Base-by-base conservation (phyloP, 2,113 vertebrate genomes). In the Sialia sialis region DNA sequence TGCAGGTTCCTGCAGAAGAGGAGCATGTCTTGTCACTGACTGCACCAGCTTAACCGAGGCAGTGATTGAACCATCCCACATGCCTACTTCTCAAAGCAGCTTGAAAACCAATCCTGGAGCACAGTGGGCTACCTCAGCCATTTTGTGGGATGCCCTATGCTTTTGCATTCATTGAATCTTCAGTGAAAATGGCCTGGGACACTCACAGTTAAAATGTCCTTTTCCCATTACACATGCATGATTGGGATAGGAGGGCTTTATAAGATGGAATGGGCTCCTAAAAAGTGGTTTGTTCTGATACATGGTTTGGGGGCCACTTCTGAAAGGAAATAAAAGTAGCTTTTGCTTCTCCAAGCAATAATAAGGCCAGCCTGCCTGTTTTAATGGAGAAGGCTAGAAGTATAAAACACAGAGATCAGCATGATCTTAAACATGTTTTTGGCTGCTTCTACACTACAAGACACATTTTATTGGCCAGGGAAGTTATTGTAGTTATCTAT, bases 11-110 rank as follows among this genome's bases (percentile, higher is more conserved):
- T 49, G 43, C 62, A 81, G 21, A 52, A 89, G 55, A 85, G 48
- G 41, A 70, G 39, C 3, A 1, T 0, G 0, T 56, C 17, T 16
- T 8, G 0, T n/a, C 77, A 56, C 17, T 0, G 1, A 16, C 36
- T 17, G 9, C 1, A 1, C 44, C 3, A 4, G 16, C 39, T 83
- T 67, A 32, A 51, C 51, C 20, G 58, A 67, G 39, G 69, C 68
- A 84, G 59, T 16, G 23, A 89, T 23, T 44, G 43, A 82, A 72
- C 23, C 38, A 29, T 43, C 88, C 78, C 63, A n/a, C 13, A 13
- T 32, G 39, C 25, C n/a, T 82, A 14, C 63, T 77, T 69, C 51
- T 59, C 51, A 63, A 39, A 80, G 44, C 17, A 69, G 34, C 30
- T 2, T 44, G 70, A 83, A 90, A 91, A 77, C 6, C 0, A 3